Percentiles rank a stretch among this genome's conserved stretches.
Evolutionary conservation across 2,888 invertebrate species (phyloP).

Genomic region (Drosophila testacea): DNA sequence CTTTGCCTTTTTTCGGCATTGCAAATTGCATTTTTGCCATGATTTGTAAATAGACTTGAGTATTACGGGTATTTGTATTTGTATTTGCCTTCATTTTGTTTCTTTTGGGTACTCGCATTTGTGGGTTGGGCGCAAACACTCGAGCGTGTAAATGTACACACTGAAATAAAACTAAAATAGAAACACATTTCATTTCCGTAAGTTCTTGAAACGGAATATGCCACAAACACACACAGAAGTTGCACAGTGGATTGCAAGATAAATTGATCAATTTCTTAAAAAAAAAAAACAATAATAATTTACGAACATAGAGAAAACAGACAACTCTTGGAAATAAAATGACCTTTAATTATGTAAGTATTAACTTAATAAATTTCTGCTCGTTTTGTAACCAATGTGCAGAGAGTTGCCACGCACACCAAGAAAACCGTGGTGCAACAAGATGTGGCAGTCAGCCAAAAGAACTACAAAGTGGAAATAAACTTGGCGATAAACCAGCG

Average conservation of each 20-base stretch:
- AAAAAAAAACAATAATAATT: background rate
- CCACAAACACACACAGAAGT: slow-evolving; percentile 28
- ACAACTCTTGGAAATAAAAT: background rate
- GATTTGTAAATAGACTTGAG: slow-evolving; percentile 77
- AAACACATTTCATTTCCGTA: slow-evolving; percentile 81
- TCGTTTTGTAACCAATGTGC: slow-evolving; percentile 30
- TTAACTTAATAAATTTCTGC: background rate
- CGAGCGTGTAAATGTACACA: slow-evolving; percentile 70
- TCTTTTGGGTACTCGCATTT: slow-evolving; percentile 35
- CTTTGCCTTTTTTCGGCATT: slow-evolving; percentile 39
- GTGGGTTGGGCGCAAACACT: slow-evolving; percentile 67
- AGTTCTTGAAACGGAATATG: slow-evolving; percentile 66
- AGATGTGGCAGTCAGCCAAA: slow-evolving; percentile 38
- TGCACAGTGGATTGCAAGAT: slow-evolving; percentile 29
- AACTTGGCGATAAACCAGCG: slow-evolving; percentile 80
- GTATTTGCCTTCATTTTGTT: slow-evolving; percentile 18
- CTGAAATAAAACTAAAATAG: slow-evolving; percentile 72
- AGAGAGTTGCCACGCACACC: slow-evolving; percentile 10
- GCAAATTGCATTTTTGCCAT: slow-evolving; percentile 73
- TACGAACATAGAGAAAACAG: background rate
- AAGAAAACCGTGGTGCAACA: slow-evolving; percentile 17
- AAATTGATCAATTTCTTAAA: background rate
- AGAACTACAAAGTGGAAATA: slow-evolving; percentile 70
- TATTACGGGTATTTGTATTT: slow-evolving; percentile 46
- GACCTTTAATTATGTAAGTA: background rate